phyloP scores from a whole-genome alignment of 2,797 vertebrate species.

The Hippoglossus hippoglossus region DNA sequence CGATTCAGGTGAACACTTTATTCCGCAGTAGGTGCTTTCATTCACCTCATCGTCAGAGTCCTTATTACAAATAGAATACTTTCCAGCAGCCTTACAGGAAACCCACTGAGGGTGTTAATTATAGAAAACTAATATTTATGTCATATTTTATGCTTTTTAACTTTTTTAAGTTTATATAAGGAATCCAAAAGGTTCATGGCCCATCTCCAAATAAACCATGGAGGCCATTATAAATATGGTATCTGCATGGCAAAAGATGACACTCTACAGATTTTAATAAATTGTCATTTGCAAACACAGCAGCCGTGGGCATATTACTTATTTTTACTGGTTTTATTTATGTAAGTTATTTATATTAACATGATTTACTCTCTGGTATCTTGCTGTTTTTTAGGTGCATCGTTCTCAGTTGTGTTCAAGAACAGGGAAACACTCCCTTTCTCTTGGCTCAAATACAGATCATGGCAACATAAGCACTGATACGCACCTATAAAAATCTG shows the following conservation, averaged over 20 bases:
- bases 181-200: neutral
- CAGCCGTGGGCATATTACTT: neutral
- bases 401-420: no score
- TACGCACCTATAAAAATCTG: neutral
- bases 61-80: neutral
- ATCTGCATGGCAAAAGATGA: no score
- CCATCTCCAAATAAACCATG: neutral
- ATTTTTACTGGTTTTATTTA: no score
- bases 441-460: conserved; percentile 1
- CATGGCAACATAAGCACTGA: neutral
- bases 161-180: conserved; percentile 9
- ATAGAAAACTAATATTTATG: conserved; percentile 21
- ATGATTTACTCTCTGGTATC: no score
- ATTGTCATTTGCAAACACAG: no score
- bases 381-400: no score
- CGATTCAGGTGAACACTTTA: conserved; percentile 44
- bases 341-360: no score
- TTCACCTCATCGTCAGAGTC: conserved; percentile 39
- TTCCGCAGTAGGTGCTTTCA: conserved; percentile 31
- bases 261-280: no score
- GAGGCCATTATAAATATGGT: neutral
- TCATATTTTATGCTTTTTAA: conserved; percentile 20
- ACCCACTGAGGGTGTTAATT: conserved; percentile 39
- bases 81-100: no score
- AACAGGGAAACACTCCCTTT: neutral